These are phyloP conservation scores for Leptocoma aspasia DNA, from an alignment of 2,113 vertebrate species.

Conservation along the genomic window DNA sequence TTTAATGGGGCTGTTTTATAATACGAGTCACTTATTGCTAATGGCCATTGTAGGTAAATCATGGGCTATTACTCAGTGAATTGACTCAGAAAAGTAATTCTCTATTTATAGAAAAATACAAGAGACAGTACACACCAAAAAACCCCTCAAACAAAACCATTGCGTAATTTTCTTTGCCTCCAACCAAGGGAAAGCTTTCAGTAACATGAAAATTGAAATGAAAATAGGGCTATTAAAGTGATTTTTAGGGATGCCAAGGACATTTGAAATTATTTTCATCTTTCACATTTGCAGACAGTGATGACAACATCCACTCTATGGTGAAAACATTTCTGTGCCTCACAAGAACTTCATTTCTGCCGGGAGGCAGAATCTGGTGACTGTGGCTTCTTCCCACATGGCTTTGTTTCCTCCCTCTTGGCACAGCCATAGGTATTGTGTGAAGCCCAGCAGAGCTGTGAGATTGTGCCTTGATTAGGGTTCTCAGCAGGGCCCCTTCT, in stretches of 20 bases:
- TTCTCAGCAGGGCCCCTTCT: background rate
- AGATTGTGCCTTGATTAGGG: background rate
- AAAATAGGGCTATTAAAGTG: background rate
- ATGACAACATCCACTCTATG: background rate
- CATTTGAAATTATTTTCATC: background rate
- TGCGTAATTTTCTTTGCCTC: background rate
- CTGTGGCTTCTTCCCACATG: background rate
- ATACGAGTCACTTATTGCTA: constrained; percentile 30
- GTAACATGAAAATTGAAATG: background rate
- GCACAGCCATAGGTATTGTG: background rate
- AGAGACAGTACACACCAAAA: background rate
- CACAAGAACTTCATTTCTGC: background rate
- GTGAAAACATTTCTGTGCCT: background rate
- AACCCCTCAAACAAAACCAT: background rate
- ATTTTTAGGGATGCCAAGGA: background rate
- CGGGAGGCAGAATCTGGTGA: background rate
- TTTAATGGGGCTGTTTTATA: constrained; percentile 3
- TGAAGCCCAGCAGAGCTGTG: background rate
- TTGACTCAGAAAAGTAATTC: background rate
- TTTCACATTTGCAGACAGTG: constrained; percentile 27
- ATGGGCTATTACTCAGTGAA: background rate
- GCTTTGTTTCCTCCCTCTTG: background rate
- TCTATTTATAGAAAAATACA: constrained; percentile 22
- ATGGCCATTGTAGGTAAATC: constrained; percentile 17
- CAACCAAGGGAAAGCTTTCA: background rate